Evolutionary conservation across 2,113 vertebrate genomes (phyloP).

Genomic region (Sclerurus mexicanus): DNA sequence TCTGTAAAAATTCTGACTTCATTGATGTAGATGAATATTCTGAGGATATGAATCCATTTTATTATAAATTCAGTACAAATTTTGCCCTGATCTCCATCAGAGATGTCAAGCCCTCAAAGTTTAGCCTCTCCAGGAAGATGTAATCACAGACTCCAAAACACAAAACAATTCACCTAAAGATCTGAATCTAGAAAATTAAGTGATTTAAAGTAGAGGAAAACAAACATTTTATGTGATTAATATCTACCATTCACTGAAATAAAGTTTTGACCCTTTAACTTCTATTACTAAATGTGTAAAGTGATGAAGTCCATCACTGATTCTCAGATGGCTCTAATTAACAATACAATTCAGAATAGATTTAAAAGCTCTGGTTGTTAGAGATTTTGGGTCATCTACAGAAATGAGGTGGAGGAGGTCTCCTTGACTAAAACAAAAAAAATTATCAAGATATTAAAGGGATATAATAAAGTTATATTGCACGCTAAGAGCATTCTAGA

Average conservation of each 20-base stretch:
- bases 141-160: background rate
- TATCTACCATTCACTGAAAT: background rate
- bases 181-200: background rate
- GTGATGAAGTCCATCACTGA: background rate
- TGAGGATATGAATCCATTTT: background rate
- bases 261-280: background rate
- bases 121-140: background rate
- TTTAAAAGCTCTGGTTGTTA: background rate
- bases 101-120: background rate
- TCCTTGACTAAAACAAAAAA: background rate
- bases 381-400: background rate
- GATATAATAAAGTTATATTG: background rate
- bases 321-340: background rate
- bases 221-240: background rate
- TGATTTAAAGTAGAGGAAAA: background rate
- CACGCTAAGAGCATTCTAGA: background rate
- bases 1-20: background rate
- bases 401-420: background rate
- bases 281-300: background rate
- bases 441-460: background rate
- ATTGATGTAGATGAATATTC: background rate
- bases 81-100: background rate
- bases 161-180: background rate
- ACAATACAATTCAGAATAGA: background rate
- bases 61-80: background rate